phyloP scores from a whole-genome alignment of 1,140 invertebrate species.

The Neuroterus valhalla region DNA sequence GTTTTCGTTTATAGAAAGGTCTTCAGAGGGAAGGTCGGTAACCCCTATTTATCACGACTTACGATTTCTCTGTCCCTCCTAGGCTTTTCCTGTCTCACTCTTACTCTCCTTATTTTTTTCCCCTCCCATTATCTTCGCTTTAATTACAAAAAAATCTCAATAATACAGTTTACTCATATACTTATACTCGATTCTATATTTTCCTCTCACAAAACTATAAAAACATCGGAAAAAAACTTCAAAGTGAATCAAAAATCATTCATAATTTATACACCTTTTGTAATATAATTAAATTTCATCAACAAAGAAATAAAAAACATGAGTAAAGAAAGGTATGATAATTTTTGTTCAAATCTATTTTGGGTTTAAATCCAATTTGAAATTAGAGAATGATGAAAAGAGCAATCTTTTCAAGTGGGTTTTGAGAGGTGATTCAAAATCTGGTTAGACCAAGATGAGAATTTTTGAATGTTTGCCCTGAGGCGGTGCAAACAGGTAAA shows the following conservation, averaged over 20 bases:
- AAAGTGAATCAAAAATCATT: no score
- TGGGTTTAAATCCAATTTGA: background rate
- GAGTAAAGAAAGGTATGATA: no score
- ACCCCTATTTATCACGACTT: constrained; percentile 53
- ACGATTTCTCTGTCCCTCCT: constrained; percentile 29
- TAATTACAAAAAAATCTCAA: constrained; percentile 52
- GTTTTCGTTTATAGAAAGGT: constrained; percentile 30
- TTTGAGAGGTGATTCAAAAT: constrained; percentile 18
- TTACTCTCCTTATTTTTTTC: constrained; percentile 27
- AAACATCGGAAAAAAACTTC: no score
- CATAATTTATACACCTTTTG: no score
- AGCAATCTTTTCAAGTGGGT: constrained; percentile 12
- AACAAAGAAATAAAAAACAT: no score
- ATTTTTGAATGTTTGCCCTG: constrained; percentile 17
- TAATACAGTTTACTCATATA: background rate
- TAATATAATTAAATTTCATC: no score
- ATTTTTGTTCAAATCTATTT: background rate
- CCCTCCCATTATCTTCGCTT: constrained; percentile 46
- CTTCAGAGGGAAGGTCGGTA: constrained; percentile 48
- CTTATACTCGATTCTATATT: background rate
- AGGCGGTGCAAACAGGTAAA: constrained; percentile 24
- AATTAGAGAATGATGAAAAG: background rate
- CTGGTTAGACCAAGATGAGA: constrained; percentile 5
- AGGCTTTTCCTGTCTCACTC: constrained; percentile 27
- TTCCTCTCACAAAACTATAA: no score